Conservation (phyloP, 2,888 invertebrate genomes). For the Bombylius major region DNA sequence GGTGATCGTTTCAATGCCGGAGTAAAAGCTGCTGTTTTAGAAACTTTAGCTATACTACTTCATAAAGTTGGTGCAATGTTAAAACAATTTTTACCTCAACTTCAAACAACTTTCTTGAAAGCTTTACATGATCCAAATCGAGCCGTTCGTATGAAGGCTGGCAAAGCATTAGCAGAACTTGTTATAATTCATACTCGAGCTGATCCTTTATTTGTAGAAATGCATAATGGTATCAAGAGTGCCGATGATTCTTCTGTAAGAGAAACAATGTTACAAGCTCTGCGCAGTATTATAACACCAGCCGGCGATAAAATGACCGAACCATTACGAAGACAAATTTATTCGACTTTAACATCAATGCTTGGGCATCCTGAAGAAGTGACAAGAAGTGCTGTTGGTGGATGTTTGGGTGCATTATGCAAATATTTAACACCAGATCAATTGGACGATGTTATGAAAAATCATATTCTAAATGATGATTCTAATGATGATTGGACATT, state of each 20-base stretch:
- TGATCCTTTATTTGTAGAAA: slow-evolving; percentile 88
- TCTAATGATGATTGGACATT: slow-evolving; percentile 53
- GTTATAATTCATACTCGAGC: slow-evolving; percentile 86
- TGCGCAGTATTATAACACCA: slow-evolving; percentile 70
- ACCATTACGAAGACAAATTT: slow-evolving; percentile 58
- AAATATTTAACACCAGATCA: slow-evolving; percentile 64
- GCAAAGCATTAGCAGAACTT: slow-evolving; percentile 72
- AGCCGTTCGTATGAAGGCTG: slow-evolving; percentile 79
- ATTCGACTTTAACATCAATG: slow-evolving; percentile 53
- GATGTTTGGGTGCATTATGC: slow-evolving; percentile 78
- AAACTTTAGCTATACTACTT: slow-evolving; percentile 82
- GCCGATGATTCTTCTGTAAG: slow-evolving; percentile 73
- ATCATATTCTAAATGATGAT: slow-evolving; percentile 60
- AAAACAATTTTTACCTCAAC: slow-evolving; percentile 95
- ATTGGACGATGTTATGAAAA: slow-evolving; percentile 56
- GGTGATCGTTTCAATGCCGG: slow-evolving; percentile 90
- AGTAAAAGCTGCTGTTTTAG: slow-evolving; percentile 91
- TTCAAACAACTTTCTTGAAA: slow-evolving; percentile 96
- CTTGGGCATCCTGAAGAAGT: slow-evolving; percentile 67
- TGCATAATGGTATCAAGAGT: slow-evolving; percentile 73
- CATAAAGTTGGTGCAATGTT: slow-evolving; percentile 89
- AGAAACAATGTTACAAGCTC: slow-evolving; percentile 86
- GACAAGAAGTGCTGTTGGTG: slow-evolving; percentile 69
- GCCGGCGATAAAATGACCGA: slow-evolving; percentile 86
- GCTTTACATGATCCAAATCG: slow-evolving; percentile 83